Evolutionary conservation across 1,140 invertebrate genomes (phyloP).

Genomic region (Cherax destructor): DNA sequence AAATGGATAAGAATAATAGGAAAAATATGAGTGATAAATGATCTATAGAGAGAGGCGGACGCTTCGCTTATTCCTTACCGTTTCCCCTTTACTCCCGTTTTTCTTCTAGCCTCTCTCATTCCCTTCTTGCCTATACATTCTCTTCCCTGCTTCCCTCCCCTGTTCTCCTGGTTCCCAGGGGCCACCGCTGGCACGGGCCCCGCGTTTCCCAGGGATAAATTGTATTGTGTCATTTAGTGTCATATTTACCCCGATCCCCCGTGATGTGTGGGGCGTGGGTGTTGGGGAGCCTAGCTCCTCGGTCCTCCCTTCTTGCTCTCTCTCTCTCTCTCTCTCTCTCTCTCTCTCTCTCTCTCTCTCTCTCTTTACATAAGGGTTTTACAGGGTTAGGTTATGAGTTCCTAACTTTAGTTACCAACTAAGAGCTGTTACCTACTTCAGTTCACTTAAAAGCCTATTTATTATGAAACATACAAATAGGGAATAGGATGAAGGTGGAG

Average conservation of each 20-base stretch:
- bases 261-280: conserved; percentile 14
- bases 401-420: too few relatives aligned
- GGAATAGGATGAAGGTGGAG: too few relatives aligned
- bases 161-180: background rate
- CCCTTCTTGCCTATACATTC: background rate
- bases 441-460: too few relatives aligned
- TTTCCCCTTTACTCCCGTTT: background rate
- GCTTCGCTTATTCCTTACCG: background rate
- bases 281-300: background rate
- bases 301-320: background rate
- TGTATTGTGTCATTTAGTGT: conserved; percentile 9
- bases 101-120: conserved; percentile 15
- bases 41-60: too few relatives aligned
- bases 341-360: background rate
- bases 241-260: conserved; percentile 22
- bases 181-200: background rate
- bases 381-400: too few relatives aligned
- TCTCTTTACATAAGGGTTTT: background rate
- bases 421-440: too few relatives aligned
- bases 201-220: conserved; percentile 18
- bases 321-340: background rate
- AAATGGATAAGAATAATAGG: too few relatives aligned
- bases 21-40: too few relatives aligned
- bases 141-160: background rate
- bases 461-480: too few relatives aligned